Percentiles rank a stretch among this genome's conserved stretches.
Conservation (phyloP, 1,140 invertebrate species). For the Lepidostoma basale region DNA sequence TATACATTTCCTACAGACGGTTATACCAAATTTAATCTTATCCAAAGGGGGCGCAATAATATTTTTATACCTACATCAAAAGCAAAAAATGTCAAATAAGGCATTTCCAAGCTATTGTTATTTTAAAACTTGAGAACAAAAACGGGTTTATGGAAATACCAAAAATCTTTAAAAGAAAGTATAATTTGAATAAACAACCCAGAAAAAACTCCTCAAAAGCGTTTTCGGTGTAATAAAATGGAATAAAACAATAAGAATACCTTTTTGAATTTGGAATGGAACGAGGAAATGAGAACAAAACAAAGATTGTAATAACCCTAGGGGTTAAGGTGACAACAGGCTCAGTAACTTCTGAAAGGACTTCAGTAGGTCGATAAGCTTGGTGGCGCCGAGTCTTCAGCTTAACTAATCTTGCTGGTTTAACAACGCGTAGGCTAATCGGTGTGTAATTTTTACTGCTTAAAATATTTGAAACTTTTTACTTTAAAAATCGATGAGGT, state of each 20-base stretch:
- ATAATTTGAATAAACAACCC: slow-evolving; percentile 3
- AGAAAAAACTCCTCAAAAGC: not conserved
- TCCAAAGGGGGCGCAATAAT: no score
- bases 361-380: slow-evolving; percentile 15
- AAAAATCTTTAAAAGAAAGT: not conserved
- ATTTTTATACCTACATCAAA: no score
- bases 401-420: no score
- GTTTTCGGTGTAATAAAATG: slow-evolving; percentile 9
- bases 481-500: no score
- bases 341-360: slow-evolving; percentile 22
- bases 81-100: not conserved
- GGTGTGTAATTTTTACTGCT: no score
- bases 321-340: slow-evolving; percentile 18
- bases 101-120: not conserved
- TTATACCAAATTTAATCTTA: no score
- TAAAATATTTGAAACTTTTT: no score
- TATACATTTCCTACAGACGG: no score
- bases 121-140: not conserved
- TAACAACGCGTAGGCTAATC: no score
- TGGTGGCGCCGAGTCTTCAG: no score
- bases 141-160: not conserved
- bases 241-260: slow-evolving; percentile 7
- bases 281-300: slow-evolving; percentile 10
- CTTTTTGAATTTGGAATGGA: not conserved
- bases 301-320: not conserved